Evolutionary conservation across 2,113 vertebrate genomes (phyloP).

Genomic region (Sminthopsis crassicaudata): DNA sequence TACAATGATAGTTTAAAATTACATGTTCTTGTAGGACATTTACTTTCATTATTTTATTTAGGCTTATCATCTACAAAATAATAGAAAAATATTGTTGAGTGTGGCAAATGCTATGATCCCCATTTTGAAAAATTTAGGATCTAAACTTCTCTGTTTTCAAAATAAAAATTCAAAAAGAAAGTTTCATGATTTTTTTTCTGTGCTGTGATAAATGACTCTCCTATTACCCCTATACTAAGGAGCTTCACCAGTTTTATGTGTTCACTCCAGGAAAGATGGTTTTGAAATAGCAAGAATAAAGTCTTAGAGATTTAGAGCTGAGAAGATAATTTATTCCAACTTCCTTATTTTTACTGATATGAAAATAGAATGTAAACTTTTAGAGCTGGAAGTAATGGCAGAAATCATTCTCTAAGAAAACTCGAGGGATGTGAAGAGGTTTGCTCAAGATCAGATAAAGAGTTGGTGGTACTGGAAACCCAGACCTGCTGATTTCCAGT

Average conservation of each 20-base stretch:
- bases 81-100: too few relatives aligned
- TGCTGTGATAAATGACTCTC: not conserved
- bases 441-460: not conserved
- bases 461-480: not conserved
- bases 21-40: too few relatives aligned
- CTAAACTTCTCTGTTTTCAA: not conserved
- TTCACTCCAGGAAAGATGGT: not conserved
- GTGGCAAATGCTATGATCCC: too few relatives aligned
- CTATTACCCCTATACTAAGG: constrained; percentile 12
- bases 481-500: not conserved
- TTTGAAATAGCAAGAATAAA: not conserved
- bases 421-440: not conserved
- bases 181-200: not conserved
- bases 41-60: too few relatives aligned
- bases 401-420: not conserved
- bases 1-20: too few relatives aligned
- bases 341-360: not conserved
- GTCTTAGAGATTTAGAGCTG: not conserved
- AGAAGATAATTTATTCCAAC: not conserved
- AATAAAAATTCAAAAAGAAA: not conserved
- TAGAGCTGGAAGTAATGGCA: not conserved
- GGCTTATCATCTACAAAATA: too few relatives aligned
- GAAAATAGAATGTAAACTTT: not conserved
- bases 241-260: constrained; percentile 14
- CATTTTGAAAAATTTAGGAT: too few relatives aligned